A percentile compares a stretch with the other conserved stretches of the same genome.
Evolutionary conservation across 1,140 invertebrate genomes (phyloP).

Genomic region (Trigoniulus corallinus): DNA sequence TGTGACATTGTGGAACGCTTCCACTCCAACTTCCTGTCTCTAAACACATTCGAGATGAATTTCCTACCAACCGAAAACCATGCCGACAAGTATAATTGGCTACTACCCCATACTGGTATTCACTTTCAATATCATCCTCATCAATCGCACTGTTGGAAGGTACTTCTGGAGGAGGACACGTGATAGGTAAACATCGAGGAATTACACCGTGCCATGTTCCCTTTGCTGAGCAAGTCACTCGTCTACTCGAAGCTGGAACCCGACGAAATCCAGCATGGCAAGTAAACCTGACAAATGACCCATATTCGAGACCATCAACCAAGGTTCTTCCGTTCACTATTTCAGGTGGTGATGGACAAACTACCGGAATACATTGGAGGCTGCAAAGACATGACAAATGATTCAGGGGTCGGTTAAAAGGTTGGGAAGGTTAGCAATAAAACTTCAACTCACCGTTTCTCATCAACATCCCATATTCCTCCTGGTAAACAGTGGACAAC

Average conservation of each 20-base stretch:
- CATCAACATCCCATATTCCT: neutral
- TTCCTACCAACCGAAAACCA: neutral
- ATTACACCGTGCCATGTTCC: constrained; percentile 21
- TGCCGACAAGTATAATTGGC: constrained; percentile 11
- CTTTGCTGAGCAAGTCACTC: constrained; percentile 13
- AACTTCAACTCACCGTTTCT: neutral
- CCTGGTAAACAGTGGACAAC: neutral
- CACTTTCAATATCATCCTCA: no score
- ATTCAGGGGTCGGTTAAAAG: no score
- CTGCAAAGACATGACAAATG: no score
- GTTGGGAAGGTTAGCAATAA: no score
- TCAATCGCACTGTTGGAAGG: constrained; percentile 8
- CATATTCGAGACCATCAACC: no score
- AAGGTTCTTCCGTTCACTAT: no score
- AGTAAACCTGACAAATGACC: no score
- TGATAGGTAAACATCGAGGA: constrained; percentile 18
- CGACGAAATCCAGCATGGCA: constrained; percentile 21
- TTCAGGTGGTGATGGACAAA: no score
- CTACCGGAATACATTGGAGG: no score
- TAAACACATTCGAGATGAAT: neutral
- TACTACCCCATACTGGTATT: no score
- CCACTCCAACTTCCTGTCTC: neutral
- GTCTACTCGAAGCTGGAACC: constrained; percentile 14
- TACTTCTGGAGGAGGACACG: constrained; percentile 17
- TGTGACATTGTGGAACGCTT: neutral